phyloP scores from a whole-genome alignment of 2,888 invertebrate species.

The Temnothorax rugatulus region DNA sequence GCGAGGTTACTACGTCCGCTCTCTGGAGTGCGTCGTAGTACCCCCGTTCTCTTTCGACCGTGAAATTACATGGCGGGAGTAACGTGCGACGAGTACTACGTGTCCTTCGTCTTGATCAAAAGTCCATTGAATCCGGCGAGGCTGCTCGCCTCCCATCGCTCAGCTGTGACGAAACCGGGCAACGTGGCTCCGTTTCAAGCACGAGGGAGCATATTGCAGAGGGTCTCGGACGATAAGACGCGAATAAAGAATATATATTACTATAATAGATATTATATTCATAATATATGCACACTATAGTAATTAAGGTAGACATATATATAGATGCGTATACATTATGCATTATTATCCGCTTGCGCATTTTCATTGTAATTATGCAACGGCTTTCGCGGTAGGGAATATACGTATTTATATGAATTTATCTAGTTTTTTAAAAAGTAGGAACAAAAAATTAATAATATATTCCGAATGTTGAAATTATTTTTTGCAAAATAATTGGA shows the following conservation, averaged over 20 bases:
- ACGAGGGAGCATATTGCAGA: slow-evolving; percentile 4
- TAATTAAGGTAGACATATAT: slow-evolving; percentile 13
- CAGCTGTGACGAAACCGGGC: slow-evolving; percentile 44
- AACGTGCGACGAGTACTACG: slow-evolving; percentile 79
- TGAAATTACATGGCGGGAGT: slow-evolving; percentile 74
- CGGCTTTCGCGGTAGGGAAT: neutral
- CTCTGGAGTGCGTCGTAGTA: slow-evolving; percentile 73
- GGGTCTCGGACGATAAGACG: neutral
- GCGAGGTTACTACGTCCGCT: slow-evolving; percentile 71
- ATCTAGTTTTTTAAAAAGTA: neutral
- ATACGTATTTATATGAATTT: neutral
- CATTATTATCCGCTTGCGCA: neutral
- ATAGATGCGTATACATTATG: slow-evolving; percentile 18
- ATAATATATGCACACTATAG: neutral
- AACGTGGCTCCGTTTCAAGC: slow-evolving; percentile 21
- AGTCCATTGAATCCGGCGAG: slow-evolving; percentile 72
- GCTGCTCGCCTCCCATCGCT: slow-evolving; percentile 35
- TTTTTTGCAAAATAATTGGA: neutral
- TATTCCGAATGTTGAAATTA: neutral
- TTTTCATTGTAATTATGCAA: neutral
- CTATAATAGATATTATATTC: slow-evolving; percentile 3
- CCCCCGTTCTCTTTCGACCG: slow-evolving; percentile 74
- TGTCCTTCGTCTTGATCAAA: slow-evolving; percentile 73
- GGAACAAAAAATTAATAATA: neutral
- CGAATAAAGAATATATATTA: neutral